Conservation (phyloP, 35 echinoderm and acorn worm species). For the Lytechinus pictus region DNA sequence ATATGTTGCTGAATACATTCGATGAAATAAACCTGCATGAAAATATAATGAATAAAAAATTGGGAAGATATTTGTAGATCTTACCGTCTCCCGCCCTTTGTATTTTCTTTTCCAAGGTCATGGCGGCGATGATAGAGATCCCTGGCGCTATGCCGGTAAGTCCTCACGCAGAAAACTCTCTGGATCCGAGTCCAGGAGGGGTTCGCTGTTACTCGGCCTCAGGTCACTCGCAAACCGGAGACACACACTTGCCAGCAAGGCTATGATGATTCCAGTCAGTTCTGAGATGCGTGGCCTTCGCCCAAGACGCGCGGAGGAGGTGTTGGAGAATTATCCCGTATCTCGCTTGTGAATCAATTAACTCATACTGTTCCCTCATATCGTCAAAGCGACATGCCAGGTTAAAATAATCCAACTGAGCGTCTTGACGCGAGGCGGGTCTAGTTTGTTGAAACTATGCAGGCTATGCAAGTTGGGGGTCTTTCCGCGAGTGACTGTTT, state of each 20-base stretch:
- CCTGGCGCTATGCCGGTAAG: neutral
- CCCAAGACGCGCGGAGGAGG: neutral
- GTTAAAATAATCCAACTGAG: neutral
- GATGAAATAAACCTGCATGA: neutral
- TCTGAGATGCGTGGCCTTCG: neutral
- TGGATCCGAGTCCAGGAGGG: neutral
- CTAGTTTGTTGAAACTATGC: neutral
- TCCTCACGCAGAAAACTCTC: neutral
- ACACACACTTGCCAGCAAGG: neutral
- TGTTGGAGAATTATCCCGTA: neutral
- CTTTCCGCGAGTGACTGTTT: slow-evolving; percentile 26
- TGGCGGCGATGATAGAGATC: neutral
- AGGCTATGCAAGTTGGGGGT: neutral
- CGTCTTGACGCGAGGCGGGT: slow-evolving; percentile 1
- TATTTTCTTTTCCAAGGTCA: slow-evolving; percentile 30
- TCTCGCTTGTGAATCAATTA: neutral
- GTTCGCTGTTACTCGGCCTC: neutral
- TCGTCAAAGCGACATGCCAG: neutral
- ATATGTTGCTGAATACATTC: neutral
- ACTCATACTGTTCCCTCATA: neutral
- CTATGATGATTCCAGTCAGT: neutral
- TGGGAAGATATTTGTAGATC: neutral
- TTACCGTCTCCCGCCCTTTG: slow-evolving; percentile 34
- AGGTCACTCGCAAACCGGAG: neutral
- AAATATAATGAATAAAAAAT: neutral